Conservation (phyloP, 2,113 vertebrate species). For the Poeciliopsis prolifica region DNA sequence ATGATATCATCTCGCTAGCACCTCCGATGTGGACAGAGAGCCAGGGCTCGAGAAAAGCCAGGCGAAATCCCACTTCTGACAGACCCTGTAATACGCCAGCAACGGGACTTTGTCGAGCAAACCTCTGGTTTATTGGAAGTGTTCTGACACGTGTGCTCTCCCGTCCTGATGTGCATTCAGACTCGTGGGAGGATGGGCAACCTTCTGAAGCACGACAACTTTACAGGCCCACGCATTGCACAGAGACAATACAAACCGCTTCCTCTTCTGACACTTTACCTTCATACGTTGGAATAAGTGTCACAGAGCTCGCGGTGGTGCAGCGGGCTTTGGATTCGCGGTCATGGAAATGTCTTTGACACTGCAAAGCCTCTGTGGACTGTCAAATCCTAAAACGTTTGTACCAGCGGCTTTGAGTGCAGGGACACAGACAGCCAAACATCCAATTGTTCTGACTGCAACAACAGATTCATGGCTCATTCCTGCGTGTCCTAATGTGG, state of each 20-base stretch:
- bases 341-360: constrained; percentile 1
- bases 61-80: constrained; percentile 16
- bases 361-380: background rate
- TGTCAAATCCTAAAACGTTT: background rate
- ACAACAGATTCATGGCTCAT: background rate
- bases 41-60: constrained; percentile 16
- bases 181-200: background rate
- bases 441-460: background rate
- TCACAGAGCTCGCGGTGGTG: background rate
- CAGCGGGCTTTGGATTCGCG: constrained; percentile 1
- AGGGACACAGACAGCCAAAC: background rate
- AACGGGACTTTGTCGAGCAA: constrained; percentile 16
- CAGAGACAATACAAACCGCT: constrained; percentile 1
- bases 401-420: background rate
- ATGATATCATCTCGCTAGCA: constrained; percentile 68
- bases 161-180: constrained; percentile 10
- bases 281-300: constrained; percentile 3
- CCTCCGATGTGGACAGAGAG: constrained; percentile 37
- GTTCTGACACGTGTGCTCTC: background rate
- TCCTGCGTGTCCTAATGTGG: background rate
- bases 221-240: background rate
- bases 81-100: constrained; percentile 19
- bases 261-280: constrained; percentile 8
- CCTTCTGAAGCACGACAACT: constrained; percentile 2
- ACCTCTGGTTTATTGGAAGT: constrained; percentile 20